Conservation (phyloP, 1,140 invertebrate species). For the Acromyrmex charruanus region DNA sequence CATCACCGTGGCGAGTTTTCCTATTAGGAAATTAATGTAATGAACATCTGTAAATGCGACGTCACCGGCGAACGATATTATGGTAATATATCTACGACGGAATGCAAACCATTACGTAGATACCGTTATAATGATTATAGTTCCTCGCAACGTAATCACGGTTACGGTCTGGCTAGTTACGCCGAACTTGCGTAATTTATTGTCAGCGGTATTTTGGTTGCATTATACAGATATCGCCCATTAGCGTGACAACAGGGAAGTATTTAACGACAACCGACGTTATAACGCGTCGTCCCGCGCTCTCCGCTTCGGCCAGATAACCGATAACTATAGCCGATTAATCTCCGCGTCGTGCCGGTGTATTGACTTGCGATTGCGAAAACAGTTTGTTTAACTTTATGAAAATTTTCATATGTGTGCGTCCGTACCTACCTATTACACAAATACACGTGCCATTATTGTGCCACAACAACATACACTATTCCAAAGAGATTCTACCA, state of each 20-base stretch:
- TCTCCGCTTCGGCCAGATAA: slow-evolving; percentile 26
- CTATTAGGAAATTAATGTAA: background rate
- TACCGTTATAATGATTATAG: slow-evolving; percentile 75
- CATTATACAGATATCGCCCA: slow-evolving; percentile 76
- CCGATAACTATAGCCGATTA: slow-evolving; percentile 53
- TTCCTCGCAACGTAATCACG: slow-evolving; percentile 71
- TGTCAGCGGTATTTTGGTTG: slow-evolving; percentile 83
- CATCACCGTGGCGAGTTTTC: background rate
- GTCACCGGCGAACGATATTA: slow-evolving; percentile 59
- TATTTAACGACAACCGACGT: slow-evolving; percentile 73
- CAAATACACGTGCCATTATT: background rate
- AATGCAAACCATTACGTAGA: slow-evolving; percentile 71
- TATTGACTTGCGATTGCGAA: slow-evolving; percentile 26
- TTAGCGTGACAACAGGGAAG: slow-evolving; percentile 72
- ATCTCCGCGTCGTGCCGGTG: slow-evolving; percentile 8
- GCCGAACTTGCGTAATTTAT: slow-evolving; percentile 83
- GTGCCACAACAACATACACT: background rate
- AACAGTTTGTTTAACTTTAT: slow-evolving; percentile 19
- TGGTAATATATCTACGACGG: slow-evolving; percentile 62
- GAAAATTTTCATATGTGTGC: background rate
- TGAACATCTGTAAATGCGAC: slow-evolving; percentile 8
- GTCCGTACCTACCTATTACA: background rate
- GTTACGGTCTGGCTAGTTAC: slow-evolving; percentile 80
- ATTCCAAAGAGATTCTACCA: background rate
- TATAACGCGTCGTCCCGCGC: slow-evolving; percentile 55